Base-by-base conservation (phyloP, 2,888 invertebrate species). In the Caenorhabditis japonica region DNA sequence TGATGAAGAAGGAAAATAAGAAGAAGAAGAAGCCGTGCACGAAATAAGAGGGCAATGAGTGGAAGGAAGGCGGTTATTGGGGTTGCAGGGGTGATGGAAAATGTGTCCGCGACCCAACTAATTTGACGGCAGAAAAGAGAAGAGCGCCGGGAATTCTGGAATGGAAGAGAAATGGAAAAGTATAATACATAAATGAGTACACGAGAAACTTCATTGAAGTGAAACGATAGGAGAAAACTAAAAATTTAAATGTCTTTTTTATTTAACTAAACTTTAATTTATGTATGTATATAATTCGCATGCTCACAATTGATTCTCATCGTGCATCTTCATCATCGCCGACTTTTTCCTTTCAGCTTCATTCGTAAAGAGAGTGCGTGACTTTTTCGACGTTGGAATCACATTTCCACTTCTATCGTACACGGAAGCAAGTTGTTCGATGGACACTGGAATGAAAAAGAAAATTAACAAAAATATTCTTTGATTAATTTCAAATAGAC, bases 381-480 rank as follows among this genome's bases (percentile, higher is more conserved):
- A 64, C 41, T 72, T 72, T 47, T 72, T 72, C 12, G 58, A 59
- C 44, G 38, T 51, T 21, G 53, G 59, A 5, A 59, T 53, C 33
- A 71, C 38, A 19, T 58, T 71, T 33, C 71, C 71, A 64, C 72
- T 72, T 64, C 64, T 53, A 34, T 73, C 74, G 47, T 81, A 81
- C 3, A 78, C 81, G 4, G 72, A 70, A 4, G 80, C 81, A 3
- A 81, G 62, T 36, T 79, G 77, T 61, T 81, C 81, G 30, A 81
- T 69, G 4, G 81, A 81, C 44, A 81, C 78, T 80, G 43, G 30
- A 77, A 69, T 1, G n/a, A 41, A 41, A 15, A 1, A 13, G 36
- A 23, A 25, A 13, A 4, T 4, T 38, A 15, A 12, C n/a, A 23
- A 21, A 15, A 13, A 33, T 39, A 25, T 47, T 41, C 17, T 3